phyloP scores from a whole-genome alignment of 2,888 invertebrate species.

The Epinotia bilunana region DNA sequence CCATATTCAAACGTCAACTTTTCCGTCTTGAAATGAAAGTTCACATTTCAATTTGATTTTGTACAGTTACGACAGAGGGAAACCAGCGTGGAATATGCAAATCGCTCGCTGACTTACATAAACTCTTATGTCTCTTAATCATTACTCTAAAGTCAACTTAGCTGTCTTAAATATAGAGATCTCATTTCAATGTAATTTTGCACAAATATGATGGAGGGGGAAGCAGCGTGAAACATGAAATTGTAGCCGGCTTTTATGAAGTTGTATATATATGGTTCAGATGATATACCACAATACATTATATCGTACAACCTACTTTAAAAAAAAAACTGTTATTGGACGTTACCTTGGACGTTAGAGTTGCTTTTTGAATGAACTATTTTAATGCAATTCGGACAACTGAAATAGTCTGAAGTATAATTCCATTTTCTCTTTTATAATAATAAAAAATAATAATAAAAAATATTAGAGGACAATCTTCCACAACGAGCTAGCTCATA shows the following conservation, averaged over 20 bases:
- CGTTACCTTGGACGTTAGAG: too few species aligned
- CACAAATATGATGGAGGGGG: not conserved
- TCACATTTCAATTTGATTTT: not conserved
- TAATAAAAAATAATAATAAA: too few species aligned
- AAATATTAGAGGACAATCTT: too few species aligned
- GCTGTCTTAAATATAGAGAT: not conserved
- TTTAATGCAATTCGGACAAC: too few species aligned
- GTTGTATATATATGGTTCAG: not conserved
- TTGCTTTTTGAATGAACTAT: too few species aligned
- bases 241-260: conserved; percentile 3
- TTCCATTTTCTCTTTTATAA: too few species aligned
- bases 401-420: too few species aligned
- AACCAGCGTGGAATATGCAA: not conserved
- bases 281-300: not conserved
- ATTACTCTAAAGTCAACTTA: not conserved
- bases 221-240: not conserved
- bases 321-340: too few species aligned
- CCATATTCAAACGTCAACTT: not conserved
- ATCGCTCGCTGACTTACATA: not conserved
- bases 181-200: not conserved
- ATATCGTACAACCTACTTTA: too few species aligned
- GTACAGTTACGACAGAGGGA: not conserved
- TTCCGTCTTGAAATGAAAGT: not conserved
- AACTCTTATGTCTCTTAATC: not conserved
- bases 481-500: too few species aligned